These are phyloP conservation scores for Ophion ventricosus DNA, from an alignment of 2,888 invertebrate species.

Conservation along the genomic window DNA sequence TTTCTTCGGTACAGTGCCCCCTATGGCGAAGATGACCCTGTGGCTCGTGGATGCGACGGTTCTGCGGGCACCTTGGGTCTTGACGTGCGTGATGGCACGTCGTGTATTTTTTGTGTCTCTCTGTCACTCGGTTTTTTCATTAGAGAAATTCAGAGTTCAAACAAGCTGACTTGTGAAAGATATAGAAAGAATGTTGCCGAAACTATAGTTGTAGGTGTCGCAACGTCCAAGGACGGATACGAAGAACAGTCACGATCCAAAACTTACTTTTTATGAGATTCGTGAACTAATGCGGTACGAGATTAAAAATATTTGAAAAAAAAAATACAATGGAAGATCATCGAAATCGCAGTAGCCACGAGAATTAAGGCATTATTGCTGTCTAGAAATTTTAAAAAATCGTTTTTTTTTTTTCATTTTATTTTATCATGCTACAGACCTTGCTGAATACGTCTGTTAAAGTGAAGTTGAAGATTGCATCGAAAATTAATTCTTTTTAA, in stretches of 20 bases:
- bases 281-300: background rate
- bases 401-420: too few relatives aligned
- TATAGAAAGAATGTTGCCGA: too few relatives aligned
- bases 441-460: too few relatives aligned
- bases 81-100: slow-evolving; percentile 57
- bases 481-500: too few relatives aligned
- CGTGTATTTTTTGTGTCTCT: background rate
- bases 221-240: background rate
- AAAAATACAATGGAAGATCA: background rate
- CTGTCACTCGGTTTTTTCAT: background rate
- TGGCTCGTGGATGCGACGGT: slow-evolving; percentile 1
- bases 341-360: background rate
- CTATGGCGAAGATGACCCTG: background rate
- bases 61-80: slow-evolving; percentile 24
- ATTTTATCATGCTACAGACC: too few relatives aligned
- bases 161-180: slow-evolving; percentile 17
- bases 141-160: slow-evolving; percentile 37
- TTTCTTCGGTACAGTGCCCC: slow-evolving; percentile 9
- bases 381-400: background rate
- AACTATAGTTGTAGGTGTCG: background rate
- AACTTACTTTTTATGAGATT: background rate
- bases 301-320: background rate
- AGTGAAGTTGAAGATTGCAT: too few relatives aligned
- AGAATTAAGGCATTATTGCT: background rate
- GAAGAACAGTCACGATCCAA: background rate